Evolutionary conservation across 2,888 invertebrate species (phyloP), one percentile per base, ranked within the genome.

Genomic region (Ethmia dodecea): DNA sequence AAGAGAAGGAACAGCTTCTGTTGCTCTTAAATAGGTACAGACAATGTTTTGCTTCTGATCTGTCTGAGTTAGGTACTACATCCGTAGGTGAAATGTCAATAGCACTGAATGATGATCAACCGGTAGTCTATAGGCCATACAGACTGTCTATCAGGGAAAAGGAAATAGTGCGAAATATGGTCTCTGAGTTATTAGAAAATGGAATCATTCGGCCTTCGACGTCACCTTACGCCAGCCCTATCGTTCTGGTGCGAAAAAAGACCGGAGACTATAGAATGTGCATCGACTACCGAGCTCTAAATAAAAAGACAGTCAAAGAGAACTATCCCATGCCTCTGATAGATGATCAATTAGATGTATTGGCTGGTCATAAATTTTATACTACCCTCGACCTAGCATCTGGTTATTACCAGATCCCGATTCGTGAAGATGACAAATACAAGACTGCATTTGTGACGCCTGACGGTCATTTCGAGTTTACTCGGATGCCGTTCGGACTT

Each of bases 251-350:
- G 1, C 29, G 30, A n/a, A 42, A 42, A 20, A 38, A 37, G 29
- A 37, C 45, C 18, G 41, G 52, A 41, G 6, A 36, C 47, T 2
- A 47, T 41, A 31, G 59, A 48, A 28, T 44, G 35, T 31, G 42
- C 10, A 32, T 43, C 0, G 41, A 45, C 24, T 45, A 43, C 12
- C 11, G 43, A 5, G 40, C 45, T 0, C 31, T 45, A 1, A 45
- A 45, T n/a, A 28, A 15, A 6, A 38, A 35, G 14, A 45, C 45
- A 6, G 13, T 38, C 5, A 33, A 37, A 22, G 47, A 43, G 10
- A 22, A 36, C 3, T 38, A 31, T 30, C 38, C 40, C 9, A 10
- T 40, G 13, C 40, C 40, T 5, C 20, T 35, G 1, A 40, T 43
- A 9, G 43, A 43, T 12, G 43, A 43, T 13, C 35, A 34, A 24